Base-by-base conservation (phyloP, 1,140 invertebrate genomes). In the Sinonovacula constricta region DNA sequence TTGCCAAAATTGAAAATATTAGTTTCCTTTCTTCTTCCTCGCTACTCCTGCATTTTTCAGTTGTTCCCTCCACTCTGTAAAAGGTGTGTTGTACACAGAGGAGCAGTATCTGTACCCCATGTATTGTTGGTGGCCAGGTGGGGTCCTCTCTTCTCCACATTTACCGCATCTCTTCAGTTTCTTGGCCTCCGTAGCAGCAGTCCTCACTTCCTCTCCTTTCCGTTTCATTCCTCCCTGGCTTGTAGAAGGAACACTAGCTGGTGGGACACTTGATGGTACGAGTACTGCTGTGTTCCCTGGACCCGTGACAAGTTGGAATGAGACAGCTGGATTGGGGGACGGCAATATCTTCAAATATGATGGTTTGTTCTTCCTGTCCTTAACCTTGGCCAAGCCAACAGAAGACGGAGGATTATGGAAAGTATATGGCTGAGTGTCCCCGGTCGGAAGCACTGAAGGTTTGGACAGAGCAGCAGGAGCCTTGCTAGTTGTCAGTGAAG, bases 11-110 rank as follows among this genome's bases (percentile, higher is more conserved):
- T n/a, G n/a, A n/a, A n/a, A n/a, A n/a, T n/a, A n/a, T n/a, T n/a
- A n/a, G n/a, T n/a, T n/a, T n/a, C n/a, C n/a, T 65, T 71, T 79
- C 31, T 71, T 70, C 51, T 79, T 71, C 30, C 51, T 71, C 24
- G 49, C 59, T 7, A 18, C 76, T 51, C 75, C 66, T 39, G 12
- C 39, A 24, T 31, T 59, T 51, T 77, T 18, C 45, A 71, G 24
- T 2, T 63, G 1, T 26, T 56, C 28, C 22, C 67, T 62, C 66
- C 57, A 79, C 10, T 79, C 39, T 63, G 49, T 36, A 54, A 79
- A 71, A 30, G 67, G 28, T 14, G 24, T 33, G 12, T n/a, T 56
- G 5, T 65, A 4, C n/a, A 22, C 56, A 5, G 22, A 18, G 0
- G 49, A 14, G 36, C 76, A 79, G 51, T 63, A 79, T 28, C 57